phyloP scores from a whole-genome alignment of 2,888 invertebrate genomes.

The Electrophaes corylata region DNA sequence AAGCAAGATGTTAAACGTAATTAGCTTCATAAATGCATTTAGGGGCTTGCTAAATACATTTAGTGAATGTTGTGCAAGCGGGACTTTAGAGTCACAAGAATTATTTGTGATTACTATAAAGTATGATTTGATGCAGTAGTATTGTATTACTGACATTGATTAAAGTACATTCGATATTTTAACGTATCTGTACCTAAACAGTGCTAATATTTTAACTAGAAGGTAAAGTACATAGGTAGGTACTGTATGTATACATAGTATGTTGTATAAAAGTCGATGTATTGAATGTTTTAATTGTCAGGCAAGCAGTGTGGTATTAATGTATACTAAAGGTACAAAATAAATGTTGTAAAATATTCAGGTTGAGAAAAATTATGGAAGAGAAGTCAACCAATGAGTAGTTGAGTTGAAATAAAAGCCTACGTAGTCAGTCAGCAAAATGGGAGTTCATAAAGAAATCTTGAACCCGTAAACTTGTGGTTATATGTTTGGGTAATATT shows the following conservation, averaged over 20 bases:
- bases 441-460: too few relatives aligned
- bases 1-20: too few relatives aligned
- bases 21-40: too few relatives aligned
- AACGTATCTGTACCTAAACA: background rate
- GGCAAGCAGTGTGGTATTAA: background rate
- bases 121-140: conserved; percentile 25
- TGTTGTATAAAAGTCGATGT: background rate
- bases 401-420: background rate
- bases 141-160: conserved; percentile 32
- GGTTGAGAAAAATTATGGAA: conserved; percentile 5
- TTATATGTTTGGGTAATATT: too few relatives aligned
- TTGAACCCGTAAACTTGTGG: too few relatives aligned
- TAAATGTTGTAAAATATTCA: background rate
- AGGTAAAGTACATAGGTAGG: too few relatives aligned
- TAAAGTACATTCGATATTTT: conserved; percentile 22
- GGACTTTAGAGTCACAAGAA: background rate
- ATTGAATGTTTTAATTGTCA: background rate
- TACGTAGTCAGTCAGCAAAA: too few relatives aligned
- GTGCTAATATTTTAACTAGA: conserved; percentile 10
- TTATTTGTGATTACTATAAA: background rate
- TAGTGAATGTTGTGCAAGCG: too few relatives aligned
- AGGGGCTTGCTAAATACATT: too few relatives aligned
- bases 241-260: too few relatives aligned
- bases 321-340: background rate
- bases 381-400: background rate